Evolutionary conservation across 2,888 invertebrate genomes (phyloP).

Genomic region (Lasioglossum leucozonium): DNA sequence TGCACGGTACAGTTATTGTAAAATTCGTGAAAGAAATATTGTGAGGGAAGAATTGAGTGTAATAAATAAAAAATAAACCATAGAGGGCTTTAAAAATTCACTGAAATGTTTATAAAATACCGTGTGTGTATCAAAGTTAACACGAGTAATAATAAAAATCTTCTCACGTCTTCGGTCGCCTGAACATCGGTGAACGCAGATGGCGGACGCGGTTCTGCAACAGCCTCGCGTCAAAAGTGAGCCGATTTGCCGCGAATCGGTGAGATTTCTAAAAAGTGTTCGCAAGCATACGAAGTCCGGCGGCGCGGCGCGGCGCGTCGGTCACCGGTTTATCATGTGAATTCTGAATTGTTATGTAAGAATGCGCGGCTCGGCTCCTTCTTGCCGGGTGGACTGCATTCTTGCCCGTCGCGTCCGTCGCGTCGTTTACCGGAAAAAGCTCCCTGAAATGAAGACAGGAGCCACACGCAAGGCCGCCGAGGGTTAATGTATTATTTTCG

Average conservation of each 20-base stretch:
- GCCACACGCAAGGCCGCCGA: conserved; percentile 36
- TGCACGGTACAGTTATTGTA: no score
- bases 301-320: no score
- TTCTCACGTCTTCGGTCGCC: background rate
- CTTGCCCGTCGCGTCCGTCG: conserved; percentile 60
- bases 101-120: background rate
- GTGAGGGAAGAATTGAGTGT: no score
- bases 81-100: background rate
- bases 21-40: no score
- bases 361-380: conserved; percentile 53
- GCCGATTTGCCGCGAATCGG: background rate
- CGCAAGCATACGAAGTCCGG: background rate
- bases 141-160: background rate
- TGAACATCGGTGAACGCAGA: background rate
- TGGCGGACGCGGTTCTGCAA: background rate
- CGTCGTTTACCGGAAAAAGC: conserved; percentile 52
- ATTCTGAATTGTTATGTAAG: conserved; percentile 64
- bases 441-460: conserved; percentile 55
- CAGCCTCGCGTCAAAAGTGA: background rate
- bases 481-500: conserved; percentile 65
- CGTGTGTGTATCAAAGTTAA: background rate
- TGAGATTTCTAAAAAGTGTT: background rate
- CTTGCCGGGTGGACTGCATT: conserved; percentile 60
- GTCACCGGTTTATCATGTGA: conserved; percentile 52
- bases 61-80: no score